A percentile compares a stretch with the other conserved stretches of the same genome.
Evolutionary conservation across 2,113 vertebrate genomes (phyloP).

Genomic region (Myotis davidii): DNA sequence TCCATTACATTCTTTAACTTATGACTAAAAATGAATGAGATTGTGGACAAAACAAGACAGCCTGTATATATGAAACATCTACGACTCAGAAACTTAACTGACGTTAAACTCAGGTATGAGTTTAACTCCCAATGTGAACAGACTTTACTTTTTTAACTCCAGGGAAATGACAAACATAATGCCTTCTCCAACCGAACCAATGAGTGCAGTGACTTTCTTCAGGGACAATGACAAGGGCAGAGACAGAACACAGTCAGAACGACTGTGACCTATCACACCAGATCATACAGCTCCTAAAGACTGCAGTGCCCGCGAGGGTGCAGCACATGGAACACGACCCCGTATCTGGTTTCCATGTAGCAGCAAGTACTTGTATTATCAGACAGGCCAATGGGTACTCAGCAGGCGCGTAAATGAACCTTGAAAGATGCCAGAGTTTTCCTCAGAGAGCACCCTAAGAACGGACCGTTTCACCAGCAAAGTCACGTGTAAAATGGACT

Average conservation of each 20-base stretch:
- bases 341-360: neutral
- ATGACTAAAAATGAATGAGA: neutral
- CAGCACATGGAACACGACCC: neutral
- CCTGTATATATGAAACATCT: neutral
- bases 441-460: neutral
- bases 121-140: neutral
- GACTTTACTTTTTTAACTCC: constrained; percentile 26
- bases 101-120: neutral
- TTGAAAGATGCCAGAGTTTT: neutral
- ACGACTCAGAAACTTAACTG: neutral
- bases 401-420: constrained; percentile 44
- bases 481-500: neutral
- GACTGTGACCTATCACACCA: neutral
- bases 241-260: constrained; percentile 33
- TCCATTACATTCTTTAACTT: neutral
- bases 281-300: constrained; percentile 29
- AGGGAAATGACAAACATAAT: neutral
- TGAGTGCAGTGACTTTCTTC: constrained; percentile 19
- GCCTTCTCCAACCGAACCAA: neutral
- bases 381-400: constrained; percentile 18
- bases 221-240: neutral
- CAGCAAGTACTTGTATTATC: neutral
- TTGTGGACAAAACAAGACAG: neutral
- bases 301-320: neutral
- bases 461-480: neutral